phyloP scores from a whole-genome alignment of 2,888 invertebrate genomes.

The Lypha dubia region DNA sequence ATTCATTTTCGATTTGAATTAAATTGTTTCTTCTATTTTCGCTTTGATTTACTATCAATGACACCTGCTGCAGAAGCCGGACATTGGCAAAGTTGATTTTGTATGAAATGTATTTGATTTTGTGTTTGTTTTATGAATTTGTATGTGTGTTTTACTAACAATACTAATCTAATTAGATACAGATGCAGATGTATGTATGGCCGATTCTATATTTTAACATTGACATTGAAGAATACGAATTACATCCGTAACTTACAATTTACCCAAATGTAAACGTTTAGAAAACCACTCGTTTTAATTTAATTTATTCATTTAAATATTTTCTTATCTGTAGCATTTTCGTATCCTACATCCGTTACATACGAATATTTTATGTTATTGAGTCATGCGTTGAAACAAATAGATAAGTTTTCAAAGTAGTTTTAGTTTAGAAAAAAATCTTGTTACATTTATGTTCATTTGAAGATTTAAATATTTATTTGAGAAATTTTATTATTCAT shows the following conservation, averaged over 20 bases:
- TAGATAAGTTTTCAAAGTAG: background rate
- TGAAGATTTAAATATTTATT: background rate
- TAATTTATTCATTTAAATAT: background rate
- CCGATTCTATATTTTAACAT: slow-evolving; percentile 18
- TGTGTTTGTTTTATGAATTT: slow-evolving; percentile 7
- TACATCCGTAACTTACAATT: slow-evolving; percentile 54
- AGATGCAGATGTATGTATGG: background rate
- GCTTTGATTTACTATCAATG: slow-evolving; percentile 48
- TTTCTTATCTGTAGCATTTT: slow-evolving; percentile 36
- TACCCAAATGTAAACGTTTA: slow-evolving; percentile 16
- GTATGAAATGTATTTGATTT: slow-evolving; percentile 47
- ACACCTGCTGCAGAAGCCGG: slow-evolving; percentile 69
- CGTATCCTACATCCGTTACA: slow-evolving; percentile 35
- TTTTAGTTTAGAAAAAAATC: background rate
- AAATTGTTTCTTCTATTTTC: slow-evolving; percentile 19
- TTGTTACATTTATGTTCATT: background rate
- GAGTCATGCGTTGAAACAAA: slow-evolving; percentile 19
- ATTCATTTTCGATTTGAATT: slow-evolving; percentile 15
- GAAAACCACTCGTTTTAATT: background rate
- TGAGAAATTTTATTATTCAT: background rate
- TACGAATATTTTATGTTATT: background rate
- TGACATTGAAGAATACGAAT: slow-evolving; percentile 60
- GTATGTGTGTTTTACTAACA: slow-evolving; percentile 19
- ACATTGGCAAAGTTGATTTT: slow-evolving; percentile 63
- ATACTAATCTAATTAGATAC: background rate